Conservation (phyloP, 2,888 invertebrate species). For the Arge pagana region DNA sequence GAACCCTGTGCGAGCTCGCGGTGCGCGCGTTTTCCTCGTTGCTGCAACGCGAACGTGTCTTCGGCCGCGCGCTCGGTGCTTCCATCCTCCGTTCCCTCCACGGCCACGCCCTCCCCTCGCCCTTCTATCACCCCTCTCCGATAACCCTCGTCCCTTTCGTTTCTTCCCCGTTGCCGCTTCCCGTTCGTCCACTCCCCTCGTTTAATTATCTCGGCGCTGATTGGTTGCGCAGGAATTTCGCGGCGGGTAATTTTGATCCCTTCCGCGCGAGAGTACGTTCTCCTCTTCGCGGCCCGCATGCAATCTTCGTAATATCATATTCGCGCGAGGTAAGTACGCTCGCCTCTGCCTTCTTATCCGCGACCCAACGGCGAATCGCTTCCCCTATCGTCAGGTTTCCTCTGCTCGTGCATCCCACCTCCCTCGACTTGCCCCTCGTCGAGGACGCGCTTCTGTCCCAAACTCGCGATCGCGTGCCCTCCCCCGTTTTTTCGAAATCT, state of each 20-base stretch:
- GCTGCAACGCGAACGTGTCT: conserved; percentile 4
- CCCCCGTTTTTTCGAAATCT: conserved; percentile 14
- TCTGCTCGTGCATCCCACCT: conserved; percentile 10
- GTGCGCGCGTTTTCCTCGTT: not conserved
- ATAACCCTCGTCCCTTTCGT: conserved; percentile 22
- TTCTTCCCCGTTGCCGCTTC: conserved; percentile 20
- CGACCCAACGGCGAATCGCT: conserved; percentile 37
- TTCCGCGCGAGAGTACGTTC: conserved; percentile 39
- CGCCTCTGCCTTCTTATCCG: conserved; percentile 27
- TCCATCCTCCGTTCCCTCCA: conserved; percentile 52
- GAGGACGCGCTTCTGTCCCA: too few relatives aligned
- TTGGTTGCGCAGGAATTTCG: conserved; percentile 56
- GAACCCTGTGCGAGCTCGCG: conserved; percentile 36
- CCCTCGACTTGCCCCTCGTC: too few relatives aligned
- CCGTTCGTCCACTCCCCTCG: conserved; percentile 44
- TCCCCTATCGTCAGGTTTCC: conserved; percentile 13
- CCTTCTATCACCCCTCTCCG: conserved; percentile 47
- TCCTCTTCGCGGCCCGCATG: conserved; percentile 26
- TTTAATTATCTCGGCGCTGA: conserved; percentile 56
- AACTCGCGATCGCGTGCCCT: conserved; percentile 13
- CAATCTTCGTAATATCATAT: conserved; percentile 38
- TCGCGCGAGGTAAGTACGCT: conserved; percentile 23
- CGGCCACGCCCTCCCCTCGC: conserved; percentile 53
- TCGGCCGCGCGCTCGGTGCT: conserved; percentile 40
- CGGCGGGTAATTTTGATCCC: conserved; percentile 55